Evolutionary conservation across 2,888 invertebrate species (phyloP), one percentile per base, ranked within the genome.

Genomic region (Geotrupes spiniger): DNA sequence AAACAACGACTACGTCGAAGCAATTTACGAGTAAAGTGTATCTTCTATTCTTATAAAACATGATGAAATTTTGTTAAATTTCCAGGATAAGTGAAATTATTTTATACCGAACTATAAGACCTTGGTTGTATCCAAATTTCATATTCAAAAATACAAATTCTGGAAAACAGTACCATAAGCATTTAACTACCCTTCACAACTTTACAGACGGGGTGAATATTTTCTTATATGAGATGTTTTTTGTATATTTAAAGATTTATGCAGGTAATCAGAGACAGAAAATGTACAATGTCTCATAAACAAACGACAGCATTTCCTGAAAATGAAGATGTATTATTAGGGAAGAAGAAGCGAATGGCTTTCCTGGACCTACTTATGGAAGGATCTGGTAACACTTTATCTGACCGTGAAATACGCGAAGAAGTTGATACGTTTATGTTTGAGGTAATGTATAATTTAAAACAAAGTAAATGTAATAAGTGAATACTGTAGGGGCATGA

Each of bases 301-400:
- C 29, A 10, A 6, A 6, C 27, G 27, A n/a, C 27, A n/a, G 8
- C 29, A 28, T n/a, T n/a, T 28, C 29, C 2, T 11, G 11, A 29
- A 4, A 10, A 29, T 5, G 29, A 29, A 29, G 42, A 48, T 10
- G 48, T 42, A 9, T 31, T 29, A 1, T 8, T 40, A 15, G 59
- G 58, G 1, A 50, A 48, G 31, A 60, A 58, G 36, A 61, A 62
- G 51, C 54, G 56, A 26, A 51, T 58, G 52, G 63, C 63, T 4
- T 67, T 65, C 51, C 55, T 65, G 46, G 64, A 66, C 48, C 42
- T 66, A 26, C 51, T 66, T 9, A 43, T n/a, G n/a, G n/a, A n/a
- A n/a, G n/a, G n/a, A n/a, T n/a, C n/a, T n/a, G n/a, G n/a, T n/a
- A n/a, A n/a, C n/a, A n/a, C n/a, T n/a, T n/a, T n/a, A n/a, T n/a